Conservation (phyloP, 2,113 vertebrate genomes). For the Gavialis gangeticus region DNA sequence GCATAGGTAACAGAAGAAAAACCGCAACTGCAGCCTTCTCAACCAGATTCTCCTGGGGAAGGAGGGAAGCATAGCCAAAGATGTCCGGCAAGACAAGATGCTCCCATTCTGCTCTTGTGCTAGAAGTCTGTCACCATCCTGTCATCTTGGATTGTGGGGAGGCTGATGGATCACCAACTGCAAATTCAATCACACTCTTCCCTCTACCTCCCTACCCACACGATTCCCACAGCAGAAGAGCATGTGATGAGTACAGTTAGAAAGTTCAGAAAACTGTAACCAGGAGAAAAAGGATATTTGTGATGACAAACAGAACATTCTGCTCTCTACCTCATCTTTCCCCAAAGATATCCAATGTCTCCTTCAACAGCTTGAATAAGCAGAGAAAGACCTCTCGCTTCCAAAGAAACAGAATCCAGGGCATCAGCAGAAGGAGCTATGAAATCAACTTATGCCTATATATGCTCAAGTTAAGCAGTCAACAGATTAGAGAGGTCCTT, state of each 20-base stretch:
- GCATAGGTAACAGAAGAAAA: not conserved
- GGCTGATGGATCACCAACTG: not conserved
- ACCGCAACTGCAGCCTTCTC: not conserved
- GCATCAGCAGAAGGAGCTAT: not conserved
- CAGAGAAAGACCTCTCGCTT: not conserved
- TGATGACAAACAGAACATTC: not conserved
- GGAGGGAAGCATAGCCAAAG: not conserved
- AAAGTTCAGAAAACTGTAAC: not conserved
- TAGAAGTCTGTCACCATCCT: not conserved
- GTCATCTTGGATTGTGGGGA: not conserved
- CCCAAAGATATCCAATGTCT: not conserved
- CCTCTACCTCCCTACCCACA: not conserved
- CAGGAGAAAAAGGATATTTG: not conserved
- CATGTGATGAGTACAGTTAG: not conserved
- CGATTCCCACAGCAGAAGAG: rapidly evolving
- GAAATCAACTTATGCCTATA: not conserved
- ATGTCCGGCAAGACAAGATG: not conserved
- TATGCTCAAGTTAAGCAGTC: not conserved
- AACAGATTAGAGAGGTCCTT: not conserved
- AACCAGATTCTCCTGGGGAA: not conserved
- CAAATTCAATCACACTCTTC: rapidly evolving
- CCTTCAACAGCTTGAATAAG: not conserved
- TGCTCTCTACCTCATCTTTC: not conserved
- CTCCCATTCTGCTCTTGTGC: not conserved
- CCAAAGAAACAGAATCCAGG: not conserved